Conservation (phyloP, 2,888 invertebrate genomes). For the Papilio demoleus region DNA sequence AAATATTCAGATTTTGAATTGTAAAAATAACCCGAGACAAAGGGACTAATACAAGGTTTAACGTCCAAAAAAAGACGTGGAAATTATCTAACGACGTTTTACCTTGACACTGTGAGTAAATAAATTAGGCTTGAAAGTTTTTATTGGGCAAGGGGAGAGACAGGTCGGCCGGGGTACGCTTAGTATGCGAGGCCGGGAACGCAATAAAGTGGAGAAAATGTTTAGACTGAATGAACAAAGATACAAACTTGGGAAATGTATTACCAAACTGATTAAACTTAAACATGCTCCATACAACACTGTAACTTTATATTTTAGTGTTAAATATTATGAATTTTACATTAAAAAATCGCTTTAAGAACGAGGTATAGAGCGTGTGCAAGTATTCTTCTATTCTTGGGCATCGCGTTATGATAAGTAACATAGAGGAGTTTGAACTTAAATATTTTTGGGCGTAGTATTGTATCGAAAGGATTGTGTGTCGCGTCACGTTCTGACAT, state of each 20-base stretch:
- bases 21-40: neutral
- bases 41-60: neutral
- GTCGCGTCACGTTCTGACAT: neutral
- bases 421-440: neutral
- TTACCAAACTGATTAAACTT: conserved; percentile 1
- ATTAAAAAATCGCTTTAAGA: neutral
- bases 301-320: neutral
- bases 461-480: neutral
- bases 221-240: conserved; percentile 17
- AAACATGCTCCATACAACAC: neutral
- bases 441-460: neutral
- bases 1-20: neutral
- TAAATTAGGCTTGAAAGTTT: conserved; percentile 23
- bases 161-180: neutral
- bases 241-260: conserved; percentile 27
- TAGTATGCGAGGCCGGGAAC: conserved; percentile 30
- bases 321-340: neutral
- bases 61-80: neutral
- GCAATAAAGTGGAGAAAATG: conserved; percentile 32
- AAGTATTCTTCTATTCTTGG: neutral
- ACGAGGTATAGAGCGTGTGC: neutral
- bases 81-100: conserved; percentile 7
- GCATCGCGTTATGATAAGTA: neutral
- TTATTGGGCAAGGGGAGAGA: neutral
- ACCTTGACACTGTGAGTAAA: conserved; percentile 18